Evolutionary conservation across 2,888 invertebrate species (phyloP).

Genomic region (Imbricaverruca yamaguchii): DNA sequence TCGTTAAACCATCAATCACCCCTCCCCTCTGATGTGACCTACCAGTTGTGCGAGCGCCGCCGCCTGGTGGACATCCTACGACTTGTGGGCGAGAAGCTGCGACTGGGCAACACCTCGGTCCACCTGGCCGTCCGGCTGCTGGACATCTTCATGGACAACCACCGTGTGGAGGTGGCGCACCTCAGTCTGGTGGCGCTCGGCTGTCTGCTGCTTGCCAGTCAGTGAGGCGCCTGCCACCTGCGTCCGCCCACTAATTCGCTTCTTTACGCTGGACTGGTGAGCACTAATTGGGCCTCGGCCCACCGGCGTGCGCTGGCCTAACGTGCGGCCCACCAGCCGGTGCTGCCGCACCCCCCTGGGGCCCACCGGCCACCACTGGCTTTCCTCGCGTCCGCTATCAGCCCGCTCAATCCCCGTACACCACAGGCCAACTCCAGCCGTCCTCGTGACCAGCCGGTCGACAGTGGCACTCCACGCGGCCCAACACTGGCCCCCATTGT

Average conservation of each 20-base stretch:
- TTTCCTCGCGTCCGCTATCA: no score
- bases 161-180: conserved; percentile 4
- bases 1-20: no score
- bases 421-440: no score
- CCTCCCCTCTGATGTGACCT: no score
- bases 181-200: conserved; percentile 6
- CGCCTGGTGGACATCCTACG: conserved; percentile 8
- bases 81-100: not conserved
- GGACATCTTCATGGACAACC: conserved; percentile 18
- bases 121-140: conserved; percentile 15
- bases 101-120: conserved; percentile 7
- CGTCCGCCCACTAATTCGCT: no score
- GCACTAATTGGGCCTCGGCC: no score
- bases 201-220: conserved; percentile 14
- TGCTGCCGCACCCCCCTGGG: not conserved
- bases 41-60: not conserved
- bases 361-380: not conserved
- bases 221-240: not conserved
- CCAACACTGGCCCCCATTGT: no score
- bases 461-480: no score
- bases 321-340: not conserved
- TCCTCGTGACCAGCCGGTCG: no score
- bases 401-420: no score
- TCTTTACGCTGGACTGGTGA: no score
- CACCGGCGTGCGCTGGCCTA: not conserved